These are phyloP conservation scores for Pinctada fucata DNA, from an alignment of 2,888 invertebrate genomes.

Conservation along the genomic window DNA sequence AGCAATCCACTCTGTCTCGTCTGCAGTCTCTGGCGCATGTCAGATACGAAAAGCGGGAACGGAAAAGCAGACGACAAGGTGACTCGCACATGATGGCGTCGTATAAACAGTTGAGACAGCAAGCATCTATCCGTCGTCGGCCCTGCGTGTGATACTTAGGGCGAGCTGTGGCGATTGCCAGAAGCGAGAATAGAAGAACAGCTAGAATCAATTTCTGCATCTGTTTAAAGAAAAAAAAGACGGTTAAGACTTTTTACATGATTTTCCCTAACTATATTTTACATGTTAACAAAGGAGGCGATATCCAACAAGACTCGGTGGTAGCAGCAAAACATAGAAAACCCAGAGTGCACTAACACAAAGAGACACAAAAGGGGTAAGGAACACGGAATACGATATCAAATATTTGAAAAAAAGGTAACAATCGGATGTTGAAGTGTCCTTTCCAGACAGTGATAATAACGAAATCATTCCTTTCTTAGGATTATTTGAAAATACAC, in stretches of 20 bases:
- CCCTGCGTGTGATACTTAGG: constrained; percentile 17
- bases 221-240: constrained; percentile 4
- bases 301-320: too few relatives aligned
- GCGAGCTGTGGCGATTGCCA: neutral
- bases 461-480: too few relatives aligned
- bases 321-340: too few relatives aligned
- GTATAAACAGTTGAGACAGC: constrained; percentile 12
- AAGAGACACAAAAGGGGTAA: too few relatives aligned
- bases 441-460: too few relatives aligned
- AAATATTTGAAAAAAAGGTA: too few relatives aligned
- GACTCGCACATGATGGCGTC: constrained; percentile 6
- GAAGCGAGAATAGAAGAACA: constrained; percentile 7
- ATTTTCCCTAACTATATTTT: too few relatives aligned
- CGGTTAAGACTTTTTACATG: neutral
- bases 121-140: neutral
- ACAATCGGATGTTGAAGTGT: too few relatives aligned
- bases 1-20: neutral
- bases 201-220: constrained; percentile 18
- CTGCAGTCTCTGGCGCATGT: constrained; percentile 1
- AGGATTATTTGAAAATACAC: too few relatives aligned
- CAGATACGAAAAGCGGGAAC: constrained; percentile 8
- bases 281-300: too few relatives aligned
- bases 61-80: constrained; percentile 21
- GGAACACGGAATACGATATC: too few relatives aligned
- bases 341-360: too few relatives aligned